A percentile compares a stretch with the other conserved stretches of the same genome.
Evolutionary conservation across 2,888 invertebrate genomes (phyloP).

Genomic region (Drosophila hamatofila): DNA sequence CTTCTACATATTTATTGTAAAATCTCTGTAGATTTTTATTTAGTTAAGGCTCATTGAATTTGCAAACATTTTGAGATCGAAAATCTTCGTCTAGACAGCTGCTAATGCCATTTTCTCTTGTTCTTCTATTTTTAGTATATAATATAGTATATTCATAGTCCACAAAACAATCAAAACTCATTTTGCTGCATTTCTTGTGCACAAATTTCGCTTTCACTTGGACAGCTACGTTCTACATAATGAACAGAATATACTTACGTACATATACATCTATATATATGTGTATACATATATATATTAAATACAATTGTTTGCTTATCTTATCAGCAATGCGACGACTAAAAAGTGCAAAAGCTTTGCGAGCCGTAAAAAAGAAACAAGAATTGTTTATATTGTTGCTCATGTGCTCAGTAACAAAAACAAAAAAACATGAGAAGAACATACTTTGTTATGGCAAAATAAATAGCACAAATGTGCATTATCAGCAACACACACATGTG

Average conservation of each 20-base stretch:
- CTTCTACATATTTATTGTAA: neutral
- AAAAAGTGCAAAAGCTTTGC: slow-evolving; percentile 48
- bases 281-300: neutral
- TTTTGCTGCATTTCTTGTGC: slow-evolving; percentile 29
- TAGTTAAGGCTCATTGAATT: neutral
- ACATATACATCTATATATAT: neutral
- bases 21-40: neutral
- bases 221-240: slow-evolving; percentile 1
- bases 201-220: slow-evolving; percentile 50
- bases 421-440: slow-evolving; percentile 5
- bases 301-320: slow-evolving; percentile 41
- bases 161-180: neutral
- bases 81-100: neutral
- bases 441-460: slow-evolving; percentile 62
- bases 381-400: slow-evolving; percentile 47
- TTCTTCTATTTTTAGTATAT: neutral
- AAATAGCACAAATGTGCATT: slow-evolving; percentile 81
- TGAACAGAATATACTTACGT: neutral
- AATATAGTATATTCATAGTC: neutral
- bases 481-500: slow-evolving; percentile 52
- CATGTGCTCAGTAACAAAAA: slow-evolving; percentile 17
- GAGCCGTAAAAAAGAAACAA: slow-evolving; percentile 21
- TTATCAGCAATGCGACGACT: slow-evolving; percentile 52
- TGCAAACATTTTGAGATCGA: neutral
- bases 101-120: neutral